Evolutionary conservation across 2,888 invertebrate species (phyloP), one percentile per base, ranked within the genome.

Genomic region (Eugnorisma glareosa): DNA sequence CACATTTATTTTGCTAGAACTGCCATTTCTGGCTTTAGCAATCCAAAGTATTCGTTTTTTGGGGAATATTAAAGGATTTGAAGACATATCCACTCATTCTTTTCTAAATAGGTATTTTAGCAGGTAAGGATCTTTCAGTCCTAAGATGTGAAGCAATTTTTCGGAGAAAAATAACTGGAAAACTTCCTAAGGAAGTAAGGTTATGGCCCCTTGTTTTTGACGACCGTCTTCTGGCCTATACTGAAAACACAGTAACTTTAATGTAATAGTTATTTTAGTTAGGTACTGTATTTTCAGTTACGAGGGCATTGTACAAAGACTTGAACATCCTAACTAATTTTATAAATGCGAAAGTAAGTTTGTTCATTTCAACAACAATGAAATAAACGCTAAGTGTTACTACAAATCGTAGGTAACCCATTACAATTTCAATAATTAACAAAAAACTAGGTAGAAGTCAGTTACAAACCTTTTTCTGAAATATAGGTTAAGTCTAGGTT

Each of bases 1-100:
- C 10, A 75, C 67, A 76, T 64, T 67, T 67, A 78, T 83, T 78
- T 67, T 57, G 21, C 63, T 68, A 78, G 31, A 64, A 82, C 24
- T 57, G 28, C 21, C 31, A 57, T 70, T 70, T 64, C 69, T 48
- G 28, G 66, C n/a, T 51, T 67, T 67, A 51, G 35, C n/a, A 59
- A 67, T 72, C 48, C 40, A 48, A 68, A 70, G 13, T 70, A 51
- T 61, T 48, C 6, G 18, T 57, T 72, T 68, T 67, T 66, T 43
- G 21, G 11, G 68, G 28, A 48, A 28, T 11, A 66, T 37, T 69
- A 48, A 71, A 64, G 63, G 82, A 64, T 81, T 66, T 40, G 37
- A 13, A 48, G n/a, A 48, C 13, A 37, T 48, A 43, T 67, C 18
- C 40, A 64, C 21, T 35, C 2, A 40, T 70, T 61, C 4, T n/a